Evolutionary conservation across 2,797 vertebrate species (phyloP), one percentile per base, ranked within the genome.

Genomic region (Enteromius fasciolatus): DNA sequence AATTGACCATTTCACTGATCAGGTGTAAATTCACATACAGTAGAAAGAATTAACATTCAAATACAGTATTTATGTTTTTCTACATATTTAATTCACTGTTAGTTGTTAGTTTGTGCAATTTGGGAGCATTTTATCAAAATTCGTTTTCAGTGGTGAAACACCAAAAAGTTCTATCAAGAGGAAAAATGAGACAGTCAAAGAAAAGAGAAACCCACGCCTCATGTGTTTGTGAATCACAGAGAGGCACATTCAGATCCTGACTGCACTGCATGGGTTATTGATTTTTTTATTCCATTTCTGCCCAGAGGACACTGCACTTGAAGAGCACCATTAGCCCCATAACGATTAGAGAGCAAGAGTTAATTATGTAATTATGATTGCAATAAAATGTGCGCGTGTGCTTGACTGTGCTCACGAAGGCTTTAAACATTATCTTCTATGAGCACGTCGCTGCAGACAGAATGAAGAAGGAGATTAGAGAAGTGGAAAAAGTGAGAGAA

Each of bases 281-380:
- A 97, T 97, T 96, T 96, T 80, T 94, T 97, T 95, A 97, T 98
- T 96, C 94, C 94, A 94, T 92, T 94, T 94, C 94, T 94, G 94
- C 95, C 95, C 93, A 93, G 94, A 94, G 93, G 95, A 95, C 95
- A 93, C 93, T 86, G 93, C 95, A 96, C 96, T 97, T 97, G 95
- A 96, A 96, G 94, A 92, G 95, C 96, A 95, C 95, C 97, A 97
- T 97, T 98, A 97, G 93, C 95, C 96, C 95, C 94, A 93, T 97
- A 97, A 98, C 94, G 95, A 97, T 96, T 95, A 96, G 95, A 98
- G 97, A 97, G 96, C 96, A 97, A 97, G 97, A 97, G 96, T 97
- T 97, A 96, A 98, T 98, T 96, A 97, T 95, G 96, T 96, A 94
- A 96, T 97, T 97, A 98, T 96, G 96, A 97, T 97, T 96, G 95